Percentiles rank a stretch among this genome's conserved stretches.
Evolutionary conservation across 2,888 invertebrate species (phyloP).

Genomic region (Drosophila mimetica): DNA sequence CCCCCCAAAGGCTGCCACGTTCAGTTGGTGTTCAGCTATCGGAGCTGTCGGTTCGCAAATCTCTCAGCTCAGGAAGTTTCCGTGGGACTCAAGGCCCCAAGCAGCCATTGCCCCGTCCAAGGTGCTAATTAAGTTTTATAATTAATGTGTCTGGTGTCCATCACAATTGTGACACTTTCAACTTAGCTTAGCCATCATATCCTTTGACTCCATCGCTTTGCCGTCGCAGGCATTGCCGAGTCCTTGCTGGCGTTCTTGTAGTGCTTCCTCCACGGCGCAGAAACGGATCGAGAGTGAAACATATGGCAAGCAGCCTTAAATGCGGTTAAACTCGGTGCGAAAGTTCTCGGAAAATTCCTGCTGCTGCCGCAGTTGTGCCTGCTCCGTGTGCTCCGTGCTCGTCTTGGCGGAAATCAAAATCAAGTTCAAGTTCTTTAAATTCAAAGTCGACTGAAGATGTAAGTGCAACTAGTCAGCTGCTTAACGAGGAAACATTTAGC

Average conservation of each 20-base stretch:
- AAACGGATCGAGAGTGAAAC: conserved; percentile 40
- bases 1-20: conserved; percentile 35
- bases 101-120: conserved; percentile 11
- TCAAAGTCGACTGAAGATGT: conserved; percentile 48
- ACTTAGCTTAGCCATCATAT: not conserved
- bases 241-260: conserved; percentile 31
- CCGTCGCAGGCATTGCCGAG: conserved; percentile 8
- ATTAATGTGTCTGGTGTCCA: conserved; percentile 33
- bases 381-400: conserved; percentile 36
- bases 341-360: conserved; percentile 32
- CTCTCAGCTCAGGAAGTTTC: conserved; percentile 14
- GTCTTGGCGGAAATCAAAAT: conserved; percentile 46
- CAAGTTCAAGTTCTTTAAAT: conserved; percentile 43
- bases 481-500: not conserved
- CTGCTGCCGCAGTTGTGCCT: conserved; percentile 44
- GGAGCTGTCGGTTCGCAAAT: conserved; percentile 64
- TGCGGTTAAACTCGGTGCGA: conserved; percentile 43
- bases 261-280: conserved; percentile 37
- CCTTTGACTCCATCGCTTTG: not conserved
- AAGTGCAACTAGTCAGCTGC: conserved; percentile 14
- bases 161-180: not conserved
- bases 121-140: conserved; percentile 46
- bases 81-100: not conserved
- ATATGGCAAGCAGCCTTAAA: conserved; percentile 59
- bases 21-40: conserved; percentile 69